Evolutionary conservation across 2,888 invertebrate genomes (phyloP).

Genomic region (Isoperla grammatica): DNA sequence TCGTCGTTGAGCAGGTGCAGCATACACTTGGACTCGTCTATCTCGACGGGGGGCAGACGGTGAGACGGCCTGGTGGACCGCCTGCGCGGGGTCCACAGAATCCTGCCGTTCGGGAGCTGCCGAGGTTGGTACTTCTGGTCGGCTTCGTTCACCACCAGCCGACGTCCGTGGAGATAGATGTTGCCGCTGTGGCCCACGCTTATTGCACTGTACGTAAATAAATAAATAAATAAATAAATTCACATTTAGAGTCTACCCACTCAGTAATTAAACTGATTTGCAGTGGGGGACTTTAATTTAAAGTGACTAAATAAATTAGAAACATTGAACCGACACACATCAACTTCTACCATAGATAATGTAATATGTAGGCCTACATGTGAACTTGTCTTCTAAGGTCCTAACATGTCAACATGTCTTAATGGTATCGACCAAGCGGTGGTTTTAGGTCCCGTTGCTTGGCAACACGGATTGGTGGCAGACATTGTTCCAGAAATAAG

Average conservation of each 20-base stretch:
- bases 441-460: no score
- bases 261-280: no score
- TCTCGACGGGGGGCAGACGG: constrained; percentile 15
- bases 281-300: no score
- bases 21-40: constrained; percentile 33
- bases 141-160: constrained; percentile 50
- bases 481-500: no score
- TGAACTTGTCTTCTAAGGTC: not conserved
- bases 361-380: not conserved
- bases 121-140: constrained; percentile 58
- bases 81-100: constrained; percentile 5
- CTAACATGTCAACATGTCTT: no score
- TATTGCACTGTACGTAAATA: constrained; percentile 35
- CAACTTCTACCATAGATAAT: no score
- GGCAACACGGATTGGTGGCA: no score
- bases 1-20: constrained; percentile 52
- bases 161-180: constrained; percentile 39
- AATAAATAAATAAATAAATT: no score
- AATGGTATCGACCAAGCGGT: no score
- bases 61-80: not conserved
- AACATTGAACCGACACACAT: no score
- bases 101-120: constrained; percentile 16
- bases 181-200: constrained; percentile 35
- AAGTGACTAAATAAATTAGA: no score
- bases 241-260: no score